A percentile compares a stretch with the other conserved stretches of the same genome.
Conservation (phyloP, 2,888 invertebrate species). For the Archips xylosteana region DNA sequence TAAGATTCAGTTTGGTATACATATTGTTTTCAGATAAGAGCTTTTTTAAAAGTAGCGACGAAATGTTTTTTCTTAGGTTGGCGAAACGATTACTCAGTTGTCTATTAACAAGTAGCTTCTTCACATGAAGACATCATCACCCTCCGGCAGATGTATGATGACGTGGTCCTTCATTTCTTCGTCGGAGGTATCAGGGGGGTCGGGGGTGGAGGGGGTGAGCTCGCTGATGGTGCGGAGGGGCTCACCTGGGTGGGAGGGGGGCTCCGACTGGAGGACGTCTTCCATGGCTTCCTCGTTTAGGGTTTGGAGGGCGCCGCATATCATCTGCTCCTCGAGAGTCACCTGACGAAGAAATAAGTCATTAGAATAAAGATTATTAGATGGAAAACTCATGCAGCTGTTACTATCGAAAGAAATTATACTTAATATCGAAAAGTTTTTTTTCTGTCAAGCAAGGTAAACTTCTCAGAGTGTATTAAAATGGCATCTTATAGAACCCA, state of each 20-base stretch:
- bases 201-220: conserved; percentile 54
- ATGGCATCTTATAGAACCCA: too few species aligned
- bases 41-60: too few species aligned
- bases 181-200: conserved; percentile 48
- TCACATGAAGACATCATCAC: conserved; percentile 70
- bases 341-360: conserved; percentile 85
- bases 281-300: conserved; percentile 97
- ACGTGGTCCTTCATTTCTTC: conserved; percentile 58
- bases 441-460: too few species aligned
- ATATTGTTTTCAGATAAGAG: too few species aligned
- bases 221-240: conserved; percentile 71
- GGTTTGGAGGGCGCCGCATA: conserved; percentile 96
- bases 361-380: neutral
- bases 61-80: neutral
- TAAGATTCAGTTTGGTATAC: too few species aligned
- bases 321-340: conserved; percentile 97
- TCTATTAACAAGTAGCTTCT: neutral
- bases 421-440: too few species aligned
- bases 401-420: neutral
- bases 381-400: neutral
- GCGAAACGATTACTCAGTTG: neutral
- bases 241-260: conserved; percentile 85
- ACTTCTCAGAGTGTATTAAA: too few species aligned
- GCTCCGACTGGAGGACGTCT: conserved; percentile 92
- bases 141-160: conserved; percentile 60